Conservation (phyloP, 2,113 vertebrate genomes). For the Nycticorax nycticorax region DNA sequence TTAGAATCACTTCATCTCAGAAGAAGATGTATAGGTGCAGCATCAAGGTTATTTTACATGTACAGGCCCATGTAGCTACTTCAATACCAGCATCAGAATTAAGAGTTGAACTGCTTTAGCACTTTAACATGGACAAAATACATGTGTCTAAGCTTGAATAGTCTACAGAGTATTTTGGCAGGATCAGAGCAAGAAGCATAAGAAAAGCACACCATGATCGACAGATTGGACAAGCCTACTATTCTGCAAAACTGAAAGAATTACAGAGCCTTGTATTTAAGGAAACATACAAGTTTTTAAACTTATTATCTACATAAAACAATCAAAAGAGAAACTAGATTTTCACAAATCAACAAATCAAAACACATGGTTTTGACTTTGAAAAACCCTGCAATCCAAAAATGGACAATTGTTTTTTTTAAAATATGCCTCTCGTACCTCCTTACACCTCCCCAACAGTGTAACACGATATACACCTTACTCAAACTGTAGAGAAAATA, state of each 20-base stretch:
- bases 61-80: background rate
- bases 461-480: background rate
- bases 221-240: background rate
- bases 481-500: background rate
- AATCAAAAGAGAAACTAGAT: background rate
- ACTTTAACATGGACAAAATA: background rate
- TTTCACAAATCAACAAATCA: background rate
- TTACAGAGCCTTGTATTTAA: background rate
- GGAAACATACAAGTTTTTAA: background rate
- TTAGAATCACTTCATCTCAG: background rate
- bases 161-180: background rate
- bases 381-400: background rate
- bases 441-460: background rate
- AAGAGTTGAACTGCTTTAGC: background rate
- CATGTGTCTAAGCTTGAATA: background rate
- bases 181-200: background rate
- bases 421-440: background rate
- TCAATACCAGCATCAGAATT: background rate
- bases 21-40: background rate
- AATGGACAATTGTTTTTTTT: background rate
- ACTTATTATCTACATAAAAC: background rate
- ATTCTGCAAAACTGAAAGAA: background rate
- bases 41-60: background rate
- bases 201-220: background rate
- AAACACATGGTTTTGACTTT: background rate